A percentile compares a stretch with the other conserved stretches of the same genome.
phyloP scores from a whole-genome alignment of 37 sponge, comb jelly and placozoan genomes.

The Bolinopsis microptera region DNA sequence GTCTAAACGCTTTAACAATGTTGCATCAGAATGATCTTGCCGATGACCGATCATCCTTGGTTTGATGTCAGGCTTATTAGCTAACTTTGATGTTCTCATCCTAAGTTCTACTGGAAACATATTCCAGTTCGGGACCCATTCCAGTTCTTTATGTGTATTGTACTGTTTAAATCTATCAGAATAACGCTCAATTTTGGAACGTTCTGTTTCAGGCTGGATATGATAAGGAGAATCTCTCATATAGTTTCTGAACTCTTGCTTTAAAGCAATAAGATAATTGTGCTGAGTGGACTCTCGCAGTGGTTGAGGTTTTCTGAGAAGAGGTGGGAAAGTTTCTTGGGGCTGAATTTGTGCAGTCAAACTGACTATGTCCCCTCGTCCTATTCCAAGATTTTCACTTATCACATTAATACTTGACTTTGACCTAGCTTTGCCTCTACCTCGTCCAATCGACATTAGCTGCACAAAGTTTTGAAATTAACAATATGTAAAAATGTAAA shows the following conservation, averaged over 20 bases:
- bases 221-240: slow-evolving; percentile 63
- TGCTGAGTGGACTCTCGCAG: slow-evolving; percentile 35
- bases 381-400: slow-evolving; percentile 57
- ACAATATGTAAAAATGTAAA: no score
- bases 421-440: slow-evolving; percentile 27
- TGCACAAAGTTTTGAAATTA: no score
- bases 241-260: slow-evolving; percentile 59
- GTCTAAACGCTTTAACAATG: neutral
- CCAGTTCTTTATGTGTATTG: slow-evolving; percentile 46
- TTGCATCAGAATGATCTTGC: slow-evolving; percentile 39
- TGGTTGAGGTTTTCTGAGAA: slow-evolving; percentile 14
- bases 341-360: slow-evolving; percentile 15
- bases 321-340: slow-evolving; percentile 28
- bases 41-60: slow-evolving; percentile 32
- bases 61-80: slow-evolving; percentile 48
- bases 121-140: slow-evolving; percentile 58
- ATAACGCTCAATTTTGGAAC: slow-evolving; percentile 51
- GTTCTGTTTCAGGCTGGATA: slow-evolving; percentile 24
- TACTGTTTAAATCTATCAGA: slow-evolving; percentile 51
- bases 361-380: slow-evolving; percentile 40
- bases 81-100: slow-evolving; percentile 50
- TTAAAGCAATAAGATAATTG: slow-evolving; percentile 61
- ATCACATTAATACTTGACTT: slow-evolving; percentile 60
- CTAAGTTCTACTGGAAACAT: slow-evolving; percentile 42
- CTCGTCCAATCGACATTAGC: slow-evolving; percentile 29